These are phyloP conservation scores for Mythimna impura DNA, from an alignment of 2,888 invertebrate genomes.

Conservation along the genomic window DNA sequence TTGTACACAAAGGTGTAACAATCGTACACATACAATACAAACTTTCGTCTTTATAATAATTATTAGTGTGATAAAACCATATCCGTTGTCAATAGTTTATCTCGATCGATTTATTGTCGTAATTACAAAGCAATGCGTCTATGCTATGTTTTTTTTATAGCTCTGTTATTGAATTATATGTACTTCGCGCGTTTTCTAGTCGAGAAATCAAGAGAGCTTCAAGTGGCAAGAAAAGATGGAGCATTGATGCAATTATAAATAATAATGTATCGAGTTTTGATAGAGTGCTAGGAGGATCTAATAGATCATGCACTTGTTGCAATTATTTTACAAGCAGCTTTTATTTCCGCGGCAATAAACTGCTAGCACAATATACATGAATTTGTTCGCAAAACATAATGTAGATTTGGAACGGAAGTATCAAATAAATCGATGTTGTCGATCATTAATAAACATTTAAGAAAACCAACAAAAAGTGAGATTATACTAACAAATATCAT, in stretches of 20 bases:
- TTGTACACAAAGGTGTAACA: too few relatives aligned
- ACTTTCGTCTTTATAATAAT: too few relatives aligned
- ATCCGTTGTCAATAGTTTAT: conserved; percentile 29
- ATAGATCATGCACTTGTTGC: conserved; percentile 42
- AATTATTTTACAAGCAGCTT: conserved; percentile 34
- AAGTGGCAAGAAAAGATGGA: conserved; percentile 48
- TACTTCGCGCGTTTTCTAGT: conserved; percentile 44
- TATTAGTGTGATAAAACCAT: background rate
- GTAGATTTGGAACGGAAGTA: conserved; percentile 9
- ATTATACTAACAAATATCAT: conserved; percentile 68
- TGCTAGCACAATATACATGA: conserved; percentile 4
- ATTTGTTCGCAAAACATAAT: background rate
- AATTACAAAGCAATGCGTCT: conserved; percentile 25
- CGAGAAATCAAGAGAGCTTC: conserved; percentile 23
- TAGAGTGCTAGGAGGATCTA: conserved; percentile 44
- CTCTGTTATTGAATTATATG: conserved; percentile 33
- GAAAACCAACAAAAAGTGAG: conserved; percentile 58
- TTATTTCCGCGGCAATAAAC: conserved; percentile 18
- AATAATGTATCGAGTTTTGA: conserved; percentile 60
- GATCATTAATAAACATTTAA: conserved; percentile 33
- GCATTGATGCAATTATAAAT: conserved; percentile 55
- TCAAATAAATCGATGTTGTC: conserved; percentile 14
- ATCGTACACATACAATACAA: too few relatives aligned
- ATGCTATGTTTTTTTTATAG: conserved; percentile 22
- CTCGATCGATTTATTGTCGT: conserved; percentile 33